Conservation (phyloP, 2,888 invertebrate genomes). For the Acanthoscelides obtectus region DNA sequence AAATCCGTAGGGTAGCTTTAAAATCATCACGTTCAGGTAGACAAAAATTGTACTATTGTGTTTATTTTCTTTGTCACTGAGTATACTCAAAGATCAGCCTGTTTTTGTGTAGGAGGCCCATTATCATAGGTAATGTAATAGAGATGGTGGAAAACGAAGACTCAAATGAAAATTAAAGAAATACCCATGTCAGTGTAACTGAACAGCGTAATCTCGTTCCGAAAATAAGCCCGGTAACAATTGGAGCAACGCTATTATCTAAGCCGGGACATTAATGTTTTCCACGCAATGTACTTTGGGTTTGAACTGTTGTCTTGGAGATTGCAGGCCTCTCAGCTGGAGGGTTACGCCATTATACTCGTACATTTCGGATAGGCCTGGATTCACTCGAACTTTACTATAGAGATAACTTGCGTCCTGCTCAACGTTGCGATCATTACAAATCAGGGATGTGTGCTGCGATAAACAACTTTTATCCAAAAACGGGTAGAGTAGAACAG, state of each 20-base stretch:
- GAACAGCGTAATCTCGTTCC: background rate
- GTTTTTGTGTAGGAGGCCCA: background rate
- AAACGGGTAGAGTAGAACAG: too few species aligned
- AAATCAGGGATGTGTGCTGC: background rate
- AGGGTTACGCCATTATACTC: slow-evolving; percentile 35
- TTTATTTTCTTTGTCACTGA: too few species aligned
- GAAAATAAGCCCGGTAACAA: slow-evolving; percentile 25
- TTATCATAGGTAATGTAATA: background rate
- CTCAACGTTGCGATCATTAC: slow-evolving; percentile 5
- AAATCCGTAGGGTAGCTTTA: too few species aligned
- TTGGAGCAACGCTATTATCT: slow-evolving; percentile 46
- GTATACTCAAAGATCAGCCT: too few species aligned
- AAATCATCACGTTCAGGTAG: too few species aligned
- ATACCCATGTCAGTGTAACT: background rate
- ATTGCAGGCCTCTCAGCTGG: slow-evolving; percentile 32
- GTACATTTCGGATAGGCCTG: slow-evolving; percentile 41
- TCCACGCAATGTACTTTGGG: slow-evolving; percentile 44
- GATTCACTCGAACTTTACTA: slow-evolving; percentile 39
- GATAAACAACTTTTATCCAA: background rate
- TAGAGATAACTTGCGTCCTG: slow-evolving; percentile 38
- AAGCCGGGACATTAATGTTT: slow-evolving; percentile 45
- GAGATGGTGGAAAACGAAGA: background rate
- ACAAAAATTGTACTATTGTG: too few species aligned
- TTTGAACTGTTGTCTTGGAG: slow-evolving; percentile 41
- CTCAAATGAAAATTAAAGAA: background rate